Evolutionary conservation across 2,888 invertebrate genomes (phyloP).

Genomic region (Habroteleia sp.): DNA sequence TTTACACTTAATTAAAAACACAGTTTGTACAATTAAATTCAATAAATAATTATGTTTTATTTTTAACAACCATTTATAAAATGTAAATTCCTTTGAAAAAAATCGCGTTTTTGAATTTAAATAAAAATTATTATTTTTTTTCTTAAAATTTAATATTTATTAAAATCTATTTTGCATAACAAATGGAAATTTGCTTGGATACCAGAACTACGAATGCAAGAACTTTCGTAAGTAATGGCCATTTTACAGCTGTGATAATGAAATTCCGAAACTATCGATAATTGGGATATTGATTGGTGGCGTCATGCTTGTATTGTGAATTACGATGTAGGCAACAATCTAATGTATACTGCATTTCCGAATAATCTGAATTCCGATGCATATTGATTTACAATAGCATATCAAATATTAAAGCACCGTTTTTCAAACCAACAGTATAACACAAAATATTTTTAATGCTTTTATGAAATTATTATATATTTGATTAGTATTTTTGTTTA

Average conservation of each 20-base stretch:
- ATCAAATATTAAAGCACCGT: slow-evolving; percentile 19
- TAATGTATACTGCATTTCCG: slow-evolving; percentile 58
- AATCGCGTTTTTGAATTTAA: too few relatives aligned
- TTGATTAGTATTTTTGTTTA: too few relatives aligned
- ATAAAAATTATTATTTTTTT: too few relatives aligned
- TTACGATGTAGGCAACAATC: slow-evolving; percentile 63
- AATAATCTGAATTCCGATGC: slow-evolving; percentile 56
- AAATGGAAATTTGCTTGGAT: slow-evolving; percentile 46
- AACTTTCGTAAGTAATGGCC: slow-evolving; percentile 73
- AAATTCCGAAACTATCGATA: slow-evolving; percentile 77
- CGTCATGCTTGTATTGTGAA: slow-evolving; percentile 67
- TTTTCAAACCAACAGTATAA: too few relatives aligned
- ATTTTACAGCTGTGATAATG: slow-evolving; percentile 76
- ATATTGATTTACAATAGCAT: slow-evolving; percentile 47
- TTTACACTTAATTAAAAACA: too few relatives aligned
- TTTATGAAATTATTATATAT: too few relatives aligned
- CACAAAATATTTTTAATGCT: too few relatives aligned
- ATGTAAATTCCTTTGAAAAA: too few relatives aligned
- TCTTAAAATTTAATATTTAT: too few relatives aligned
- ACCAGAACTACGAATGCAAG: slow-evolving; percentile 32
- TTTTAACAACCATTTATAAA: too few relatives aligned
- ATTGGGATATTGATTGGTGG: slow-evolving; percentile 77
- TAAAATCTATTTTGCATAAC: slow-evolving; percentile 64
- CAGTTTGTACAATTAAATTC: too few relatives aligned
- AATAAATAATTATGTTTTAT: too few relatives aligned